Evolutionary conservation across 2,797 vertebrate species (phyloP).

Genomic region (Phylloscopus collybita): DNA sequence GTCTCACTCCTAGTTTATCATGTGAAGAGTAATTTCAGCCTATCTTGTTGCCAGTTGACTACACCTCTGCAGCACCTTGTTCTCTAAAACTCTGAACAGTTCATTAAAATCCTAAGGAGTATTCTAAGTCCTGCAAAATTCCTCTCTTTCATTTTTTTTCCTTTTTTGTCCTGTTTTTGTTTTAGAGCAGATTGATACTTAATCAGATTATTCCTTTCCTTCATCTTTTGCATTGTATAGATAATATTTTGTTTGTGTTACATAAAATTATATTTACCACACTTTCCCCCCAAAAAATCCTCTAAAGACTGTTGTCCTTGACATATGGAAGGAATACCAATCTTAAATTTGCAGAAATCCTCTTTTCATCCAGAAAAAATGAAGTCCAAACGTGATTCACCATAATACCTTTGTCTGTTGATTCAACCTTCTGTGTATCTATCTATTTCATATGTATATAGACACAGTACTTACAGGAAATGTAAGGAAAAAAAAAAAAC

Average conservation of each 20-base stretch:
- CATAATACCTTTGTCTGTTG: neutral
- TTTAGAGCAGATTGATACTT: neutral
- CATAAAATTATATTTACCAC: neutral
- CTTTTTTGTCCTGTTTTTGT: neutral
- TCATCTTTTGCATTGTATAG: neutral
- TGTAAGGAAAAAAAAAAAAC: neutral
- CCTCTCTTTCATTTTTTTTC: too few relatives aligned
- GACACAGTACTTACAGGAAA: constrained; percentile 10
- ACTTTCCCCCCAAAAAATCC: neutral
- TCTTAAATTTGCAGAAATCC: neutral
- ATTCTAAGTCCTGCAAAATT: neutral
- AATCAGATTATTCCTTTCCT: neutral
- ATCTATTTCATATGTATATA: neutral
- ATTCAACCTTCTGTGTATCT: neutral
- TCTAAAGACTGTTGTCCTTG: neutral
- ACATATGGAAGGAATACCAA: neutral
- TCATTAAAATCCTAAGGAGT: constrained; percentile 7
- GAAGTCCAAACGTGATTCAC: neutral
- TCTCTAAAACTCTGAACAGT: constrained; percentile 22
- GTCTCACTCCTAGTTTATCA: neutral
- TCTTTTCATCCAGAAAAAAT: neutral
- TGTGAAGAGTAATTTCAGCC: constrained; percentile 18
- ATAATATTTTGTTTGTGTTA: neutral
- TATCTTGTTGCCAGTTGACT: neutral
- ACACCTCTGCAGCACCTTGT: constrained; percentile 1